Evolutionary conservation across 2,113 vertebrate species (phyloP), one percentile per base, ranked within the genome.

Genomic region (Sorex araneus): DNA sequence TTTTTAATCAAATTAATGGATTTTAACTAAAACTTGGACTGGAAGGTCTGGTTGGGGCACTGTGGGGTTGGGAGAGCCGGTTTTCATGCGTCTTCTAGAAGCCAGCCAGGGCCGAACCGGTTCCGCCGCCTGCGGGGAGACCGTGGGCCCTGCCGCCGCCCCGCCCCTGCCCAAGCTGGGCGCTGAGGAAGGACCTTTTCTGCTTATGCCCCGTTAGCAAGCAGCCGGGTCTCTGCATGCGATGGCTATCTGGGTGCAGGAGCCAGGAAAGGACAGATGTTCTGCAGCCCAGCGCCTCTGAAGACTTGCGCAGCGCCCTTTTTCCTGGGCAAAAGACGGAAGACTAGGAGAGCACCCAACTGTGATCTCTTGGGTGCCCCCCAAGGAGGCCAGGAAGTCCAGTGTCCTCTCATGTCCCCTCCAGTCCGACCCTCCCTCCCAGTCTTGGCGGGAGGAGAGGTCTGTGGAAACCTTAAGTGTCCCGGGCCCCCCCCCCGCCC

Each of bases 11-110:
- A 95, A 87, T 69, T 30, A 89, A 81, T 78, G 10, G 28, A 74
- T 87, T 91, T 91, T 73, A 94, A 94, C 83, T 50, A 93, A 95
- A 91, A 91, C 27, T 84, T 86, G 73, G 47, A 43, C 32, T 63
- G 28, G 84, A 76, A 77, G 87, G 21, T 89, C 70, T 74, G 80
- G 50, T 25, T 84, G 64, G 27, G 69, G 57, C 32, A 8, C 36
- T 50, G 27, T 60, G 36, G 47, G 16, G 27, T 64, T 81, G 81
- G 0, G 36, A 85, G 34, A 87, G 67, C 45, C 21, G 0, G 21
- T 92, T 43, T 66, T 28, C 66, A 84, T 25, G 28, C 47, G 57
- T 69, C 60, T 91, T 60, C 16, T 2, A 11, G 36, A 66, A 66
- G 28, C 36, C 84, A 67, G 86, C 60, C 3, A 4, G 73, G 43